Conservation (phyloP, 2,888 invertebrate genomes). For the Bhutanitis thaidina region DNA sequence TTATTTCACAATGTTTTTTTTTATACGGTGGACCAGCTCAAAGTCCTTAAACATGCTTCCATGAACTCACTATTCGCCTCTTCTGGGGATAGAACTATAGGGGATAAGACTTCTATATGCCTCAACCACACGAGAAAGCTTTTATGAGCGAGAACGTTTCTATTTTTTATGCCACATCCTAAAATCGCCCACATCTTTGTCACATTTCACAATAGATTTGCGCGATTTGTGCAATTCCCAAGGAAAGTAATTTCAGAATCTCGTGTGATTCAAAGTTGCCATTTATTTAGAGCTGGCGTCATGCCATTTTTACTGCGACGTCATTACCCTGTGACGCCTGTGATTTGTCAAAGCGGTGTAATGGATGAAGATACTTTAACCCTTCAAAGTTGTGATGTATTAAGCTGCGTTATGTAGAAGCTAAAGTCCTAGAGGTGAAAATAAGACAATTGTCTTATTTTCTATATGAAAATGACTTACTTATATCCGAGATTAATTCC, state of each 20-base stretch:
- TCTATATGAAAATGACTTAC: no score
- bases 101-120: no score
- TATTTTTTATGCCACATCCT: no score
- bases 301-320: constrained; percentile 20
- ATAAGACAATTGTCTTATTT: no score
- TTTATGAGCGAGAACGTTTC: no score
- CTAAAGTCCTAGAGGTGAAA: constrained; percentile 1
- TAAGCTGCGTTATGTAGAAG: constrained; percentile 7
- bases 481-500: no score
- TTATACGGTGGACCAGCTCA: no score
- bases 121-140: no score
- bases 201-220: not conserved
- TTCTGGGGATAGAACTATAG: no score
- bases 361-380: constrained; percentile 20
- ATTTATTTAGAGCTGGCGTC: constrained; percentile 18
- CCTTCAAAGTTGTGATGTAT: constrained; percentile 18
- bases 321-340: constrained; percentile 14
- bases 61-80: no score
- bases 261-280: constrained; percentile 4
- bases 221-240: not conserved
- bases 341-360: constrained; percentile 19
- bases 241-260: constrained; percentile 9
- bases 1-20: no score
- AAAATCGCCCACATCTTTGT: not conserved
- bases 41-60: no score